These are phyloP conservation scores for Eonycteris spelaea DNA, from an alignment of 2,113 vertebrate species.

Conservation along the genomic window DNA sequence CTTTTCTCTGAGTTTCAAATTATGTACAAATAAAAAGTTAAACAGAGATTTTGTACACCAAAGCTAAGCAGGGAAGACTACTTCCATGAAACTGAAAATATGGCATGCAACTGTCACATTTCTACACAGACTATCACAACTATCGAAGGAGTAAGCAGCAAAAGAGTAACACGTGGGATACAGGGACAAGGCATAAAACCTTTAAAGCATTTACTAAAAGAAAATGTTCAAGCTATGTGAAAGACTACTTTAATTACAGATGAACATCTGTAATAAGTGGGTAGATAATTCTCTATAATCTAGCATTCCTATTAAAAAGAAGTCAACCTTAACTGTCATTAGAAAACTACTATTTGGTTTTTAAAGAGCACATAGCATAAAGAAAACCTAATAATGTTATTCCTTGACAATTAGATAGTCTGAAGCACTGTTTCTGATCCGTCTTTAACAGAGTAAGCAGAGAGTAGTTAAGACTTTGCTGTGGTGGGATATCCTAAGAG, in stretches of 20 bases:
- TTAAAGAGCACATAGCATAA: neutral
- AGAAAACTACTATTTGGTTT: neutral
- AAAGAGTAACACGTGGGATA: neutral
- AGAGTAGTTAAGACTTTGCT: neutral
- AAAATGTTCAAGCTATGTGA: slow-evolving; percentile 31
- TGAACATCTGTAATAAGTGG: slow-evolving; percentile 9
- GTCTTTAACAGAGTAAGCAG: neutral
- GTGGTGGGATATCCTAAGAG: slow-evolving; percentile 62
- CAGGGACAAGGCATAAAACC: neutral
- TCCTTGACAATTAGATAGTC: neutral
- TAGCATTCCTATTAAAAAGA: slow-evolving; percentile 7
- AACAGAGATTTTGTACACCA: neutral
- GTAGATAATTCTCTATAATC: neutral
- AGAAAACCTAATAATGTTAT: neutral
- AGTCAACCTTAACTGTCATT: neutral
- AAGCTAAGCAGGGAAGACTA: neutral
- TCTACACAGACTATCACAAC: neutral
- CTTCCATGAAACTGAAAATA: neutral
- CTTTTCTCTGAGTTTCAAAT: neutral
- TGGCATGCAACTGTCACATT: neutral
- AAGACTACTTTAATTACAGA: slow-evolving; percentile 45
- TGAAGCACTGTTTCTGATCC: neutral
- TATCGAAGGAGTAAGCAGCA: neutral
- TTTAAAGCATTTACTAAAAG: slow-evolving; percentile 52
- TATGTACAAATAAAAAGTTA: neutral